Evolutionary conservation across 2,888 invertebrate genomes (phyloP).

Genomic region (Acrobasis suavella): DNA sequence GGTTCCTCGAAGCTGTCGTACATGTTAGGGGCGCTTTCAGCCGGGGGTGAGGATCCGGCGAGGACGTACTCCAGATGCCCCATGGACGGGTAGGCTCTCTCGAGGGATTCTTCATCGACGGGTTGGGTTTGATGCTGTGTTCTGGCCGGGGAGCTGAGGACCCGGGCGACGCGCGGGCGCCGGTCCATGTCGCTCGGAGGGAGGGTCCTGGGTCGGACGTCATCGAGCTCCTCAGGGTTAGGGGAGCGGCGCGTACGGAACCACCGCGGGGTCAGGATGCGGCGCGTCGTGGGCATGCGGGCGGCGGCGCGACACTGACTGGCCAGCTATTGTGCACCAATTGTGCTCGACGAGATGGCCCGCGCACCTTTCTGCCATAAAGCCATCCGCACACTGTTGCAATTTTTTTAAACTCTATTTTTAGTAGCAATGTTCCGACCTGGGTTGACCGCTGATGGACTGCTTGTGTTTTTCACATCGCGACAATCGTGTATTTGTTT

Average conservation of each 20-base stretch:
- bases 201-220: conserved; percentile 43
- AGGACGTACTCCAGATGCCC: conserved; percentile 90
- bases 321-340: conserved; percentile 60
- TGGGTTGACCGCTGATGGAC: neutral
- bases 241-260: conserved; percentile 61
- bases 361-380: conserved; percentile 35
- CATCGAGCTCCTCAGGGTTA: conserved; percentile 53
- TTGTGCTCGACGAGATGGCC: conserved; percentile 52
- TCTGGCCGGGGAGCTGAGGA: conserved; percentile 49
- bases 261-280: conserved; percentile 68
- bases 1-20: conserved; percentile 91
- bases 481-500: neutral
- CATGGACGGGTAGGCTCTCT: conserved; percentile 85
- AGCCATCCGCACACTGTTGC: conserved; percentile 39
- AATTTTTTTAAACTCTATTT: conserved; percentile 16
- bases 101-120: conserved; percentile 78
- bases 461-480: neutral
- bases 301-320: conserved; percentile 59
- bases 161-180: conserved; percentile 54
- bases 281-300: conserved; percentile 73
- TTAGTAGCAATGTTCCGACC: conserved; percentile 7
- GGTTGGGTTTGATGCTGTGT: conserved; percentile 61
- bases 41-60: conserved; percentile 90
- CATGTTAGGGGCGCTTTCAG: conserved; percentile 90
- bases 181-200: conserved; percentile 57